Conservation (phyloP, 2,113 vertebrate species). For the Poeciliopsis prolifica region DNA sequence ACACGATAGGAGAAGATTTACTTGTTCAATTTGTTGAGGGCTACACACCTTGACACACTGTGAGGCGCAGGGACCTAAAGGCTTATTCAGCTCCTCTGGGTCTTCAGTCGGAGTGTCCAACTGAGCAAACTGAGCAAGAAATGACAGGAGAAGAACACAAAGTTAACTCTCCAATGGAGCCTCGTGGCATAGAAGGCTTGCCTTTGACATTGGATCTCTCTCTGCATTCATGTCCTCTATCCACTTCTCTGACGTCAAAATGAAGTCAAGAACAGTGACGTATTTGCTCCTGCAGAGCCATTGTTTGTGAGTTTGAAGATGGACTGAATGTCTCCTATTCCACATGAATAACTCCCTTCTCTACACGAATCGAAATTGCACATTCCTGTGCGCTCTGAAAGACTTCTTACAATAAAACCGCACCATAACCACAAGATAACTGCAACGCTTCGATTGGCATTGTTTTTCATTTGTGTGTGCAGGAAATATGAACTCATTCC, state of each 20-base stretch:
- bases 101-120: slow-evolving; percentile 75
- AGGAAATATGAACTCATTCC: neutral
- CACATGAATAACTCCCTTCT: neutral
- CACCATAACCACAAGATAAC: neutral
- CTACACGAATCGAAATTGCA: neutral
- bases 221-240: neutral
- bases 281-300: slow-evolving; percentile 10
- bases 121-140: slow-evolving; percentile 66
- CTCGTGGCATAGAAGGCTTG: neutral
- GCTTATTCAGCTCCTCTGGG: slow-evolving; percentile 69
- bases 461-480: neutral
- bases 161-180: neutral
- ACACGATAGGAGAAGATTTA: neutral
- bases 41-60: slow-evolving; percentile 75
- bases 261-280: slow-evolving; percentile 7
- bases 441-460: neutral
- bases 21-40: neutral
- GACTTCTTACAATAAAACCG: neutral
- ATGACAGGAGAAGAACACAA: neutral
- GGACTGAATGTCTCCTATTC: neutral
- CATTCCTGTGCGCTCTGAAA: neutral
- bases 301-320: slow-evolving; percentile 22
- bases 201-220: neutral
- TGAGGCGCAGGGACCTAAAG: slow-evolving; percentile 76
- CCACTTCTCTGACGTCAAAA: slow-evolving; percentile 4